Conservation (phyloP, 2,797 vertebrate genomes). For the Xyrichtys novacula region DNA sequence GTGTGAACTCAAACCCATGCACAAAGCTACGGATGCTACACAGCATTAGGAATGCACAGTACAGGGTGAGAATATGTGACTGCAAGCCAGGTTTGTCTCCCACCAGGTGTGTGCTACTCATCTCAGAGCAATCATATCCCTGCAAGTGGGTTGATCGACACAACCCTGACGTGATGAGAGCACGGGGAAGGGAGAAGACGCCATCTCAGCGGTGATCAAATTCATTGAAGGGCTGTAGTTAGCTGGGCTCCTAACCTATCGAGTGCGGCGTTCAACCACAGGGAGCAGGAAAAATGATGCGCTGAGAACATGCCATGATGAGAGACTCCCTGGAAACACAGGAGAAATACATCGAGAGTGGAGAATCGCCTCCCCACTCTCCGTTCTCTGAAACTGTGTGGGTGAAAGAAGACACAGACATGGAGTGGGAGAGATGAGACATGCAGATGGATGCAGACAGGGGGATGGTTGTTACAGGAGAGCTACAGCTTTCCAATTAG, state of each 20-base stretch:
- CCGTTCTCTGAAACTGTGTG: constrained; percentile 47
- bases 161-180: constrained; percentile 30
- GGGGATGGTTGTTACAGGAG: constrained; percentile 33
- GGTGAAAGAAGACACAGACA: constrained; percentile 50
- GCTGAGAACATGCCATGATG: constrained; percentile 15
- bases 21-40: not conserved
- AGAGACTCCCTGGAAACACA: constrained; percentile 16
- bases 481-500: constrained; percentile 50
- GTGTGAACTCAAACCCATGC: constrained; percentile 12
- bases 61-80: constrained; percentile 13
- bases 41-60: not conserved
- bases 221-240: constrained; percentile 21
- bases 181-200: constrained; percentile 13
- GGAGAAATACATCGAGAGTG: constrained; percentile 4
- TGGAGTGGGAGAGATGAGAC: constrained; percentile 59
- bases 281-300: constrained; percentile 9
- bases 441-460: constrained; percentile 53
- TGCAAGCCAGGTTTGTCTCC: not conserved
- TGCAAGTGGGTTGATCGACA: constrained; percentile 17
- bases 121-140: constrained; percentile 41
- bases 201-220: constrained; percentile 45
- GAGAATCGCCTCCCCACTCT: constrained; percentile 15
- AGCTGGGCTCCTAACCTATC: constrained; percentile 36
- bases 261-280: constrained; percentile 37
- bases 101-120: not conserved